These are phyloP conservation scores for Orthosia gothica DNA, from an alignment of 2,888 invertebrate genomes.

Conservation along the genomic window DNA sequence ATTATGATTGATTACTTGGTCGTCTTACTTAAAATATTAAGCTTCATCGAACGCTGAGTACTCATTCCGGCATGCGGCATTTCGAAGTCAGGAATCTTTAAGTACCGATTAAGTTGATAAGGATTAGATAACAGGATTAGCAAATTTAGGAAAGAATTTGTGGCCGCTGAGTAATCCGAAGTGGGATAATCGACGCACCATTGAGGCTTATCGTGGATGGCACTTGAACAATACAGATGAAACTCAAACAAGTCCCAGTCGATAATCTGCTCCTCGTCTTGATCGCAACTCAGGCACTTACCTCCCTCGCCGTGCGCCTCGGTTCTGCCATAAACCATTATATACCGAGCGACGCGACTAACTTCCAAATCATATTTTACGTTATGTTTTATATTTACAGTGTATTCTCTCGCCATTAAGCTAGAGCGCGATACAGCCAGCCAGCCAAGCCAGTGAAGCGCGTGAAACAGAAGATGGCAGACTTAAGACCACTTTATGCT, in stretches of 20 bases:
- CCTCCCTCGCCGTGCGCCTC: constrained; percentile 33
- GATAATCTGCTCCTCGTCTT: constrained; percentile 52
- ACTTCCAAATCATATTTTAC: constrained; percentile 58
- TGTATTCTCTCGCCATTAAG: constrained; percentile 65
- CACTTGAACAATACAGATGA: constrained; percentile 61
- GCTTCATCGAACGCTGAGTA: constrained; percentile 32
- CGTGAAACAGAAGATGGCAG: constrained; percentile 76
- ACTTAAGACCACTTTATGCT: constrained; percentile 80
- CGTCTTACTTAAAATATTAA: constrained; percentile 39
- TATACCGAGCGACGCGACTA: constrained; percentile 41
- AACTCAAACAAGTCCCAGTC: constrained; percentile 57
- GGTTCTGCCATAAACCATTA: constrained; percentile 8
- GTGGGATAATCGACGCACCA: constrained; percentile 60
- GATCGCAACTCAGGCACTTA: constrained; percentile 56
- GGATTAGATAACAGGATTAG: constrained; percentile 60
- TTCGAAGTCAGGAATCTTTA: constrained; percentile 49
- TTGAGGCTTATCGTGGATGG: constrained; percentile 56
- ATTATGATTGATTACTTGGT: constrained; percentile 38
- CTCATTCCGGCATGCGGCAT: constrained; percentile 30
- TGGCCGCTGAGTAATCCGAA: constrained; percentile 48
- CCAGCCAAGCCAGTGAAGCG: constrained; percentile 75
- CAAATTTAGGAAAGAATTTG: constrained; percentile 62
- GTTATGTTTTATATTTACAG: constrained; percentile 55
- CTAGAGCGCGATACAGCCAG: constrained; percentile 72
- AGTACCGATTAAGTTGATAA: constrained; percentile 64